Evolutionary conservation across 2,797 vertebrate species (phyloP), one percentile per base, ranked within the genome.

Genomic region (Alcedo quadribrachys): DNA sequence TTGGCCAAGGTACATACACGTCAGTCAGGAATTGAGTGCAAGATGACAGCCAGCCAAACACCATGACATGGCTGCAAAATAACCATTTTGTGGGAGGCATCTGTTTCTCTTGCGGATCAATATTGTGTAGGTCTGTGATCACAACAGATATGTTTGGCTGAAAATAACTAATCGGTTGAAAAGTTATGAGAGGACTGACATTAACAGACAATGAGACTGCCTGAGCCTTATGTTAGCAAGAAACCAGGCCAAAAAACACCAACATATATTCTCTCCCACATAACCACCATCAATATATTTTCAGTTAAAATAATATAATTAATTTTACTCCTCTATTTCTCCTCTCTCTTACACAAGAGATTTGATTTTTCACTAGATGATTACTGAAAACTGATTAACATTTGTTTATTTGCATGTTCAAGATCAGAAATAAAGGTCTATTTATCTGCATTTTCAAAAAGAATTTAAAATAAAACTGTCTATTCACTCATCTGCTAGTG

Each of bases 141-240:
- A 93, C 71, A 91, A 84, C 91, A 85, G 79, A 11, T 51, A 40
- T 5, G 51, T 74, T 50, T 81, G 74, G 81, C 70, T 89, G 84
- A 89, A 89, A 92, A 87, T 40, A 91, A 78, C 71, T 77, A 76
- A 74, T 35, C 60, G 45, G 14, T 42, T 76, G 68, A 82, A 76
- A 89, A 91, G 60, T 71, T 87, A 40, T 3, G 18, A 80, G 61
- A 74, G 54, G 33, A 67, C 65, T 81, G 40, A 87, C 28, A 62
- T 69, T 48, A 85, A 66, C 22, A 57, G 65, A 71, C 67, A 81
- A 79, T 17, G 46, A 83, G 61, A 53, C 50, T 83, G 69, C 15
- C 45, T 0, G 0, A 86, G 60, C 78, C 70, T 88, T 90, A 81
- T 46, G 71, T 68, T 90, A 46, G 70, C 12, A 12, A 92, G 55